A percentile compares a stretch with the other conserved stretches of the same genome.
phyloP scores from a whole-genome alignment of 2,797 vertebrate genomes.

The Fringilla coelebs region DNA sequence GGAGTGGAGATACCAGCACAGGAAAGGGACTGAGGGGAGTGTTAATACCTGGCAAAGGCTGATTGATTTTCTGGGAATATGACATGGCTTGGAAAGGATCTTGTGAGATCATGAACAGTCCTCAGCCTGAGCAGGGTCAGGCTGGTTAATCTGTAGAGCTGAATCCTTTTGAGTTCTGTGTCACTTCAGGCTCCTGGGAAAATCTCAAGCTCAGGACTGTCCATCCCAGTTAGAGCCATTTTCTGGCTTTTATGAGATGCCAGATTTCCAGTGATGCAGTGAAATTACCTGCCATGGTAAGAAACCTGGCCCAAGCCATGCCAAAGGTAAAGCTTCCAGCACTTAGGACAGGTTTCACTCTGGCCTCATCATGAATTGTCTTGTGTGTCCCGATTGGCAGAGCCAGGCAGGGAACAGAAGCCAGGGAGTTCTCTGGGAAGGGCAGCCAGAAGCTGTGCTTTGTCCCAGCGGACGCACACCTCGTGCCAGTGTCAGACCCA shows the following conservation, averaged over 20 bases:
- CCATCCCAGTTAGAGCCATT: neutral
- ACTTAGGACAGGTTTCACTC: neutral
- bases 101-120: neutral
- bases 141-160: neutral
- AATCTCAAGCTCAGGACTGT: neutral
- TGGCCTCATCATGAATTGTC: neutral
- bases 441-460: neutral
- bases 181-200: neutral
- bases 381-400: accelerated
- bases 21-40: neutral
- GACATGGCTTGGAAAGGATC: neutral
- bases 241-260: neutral
- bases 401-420: neutral
- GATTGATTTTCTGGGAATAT: neutral
- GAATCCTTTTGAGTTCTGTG: neutral
- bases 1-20: neutral
- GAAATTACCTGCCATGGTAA: neutral
- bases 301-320: neutral
- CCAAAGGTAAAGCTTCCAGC: neutral
- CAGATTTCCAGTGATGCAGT: neutral
- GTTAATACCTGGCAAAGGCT: neutral
- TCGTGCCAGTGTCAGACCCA: neutral
- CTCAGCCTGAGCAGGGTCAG: neutral
- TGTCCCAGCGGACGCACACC: neutral
- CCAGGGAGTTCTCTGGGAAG: neutral